Evolutionary conservation across 1,140 invertebrate species (phyloP), one percentile per base, ranked within the genome.

Genomic region (Drosophila teissieri): DNA sequence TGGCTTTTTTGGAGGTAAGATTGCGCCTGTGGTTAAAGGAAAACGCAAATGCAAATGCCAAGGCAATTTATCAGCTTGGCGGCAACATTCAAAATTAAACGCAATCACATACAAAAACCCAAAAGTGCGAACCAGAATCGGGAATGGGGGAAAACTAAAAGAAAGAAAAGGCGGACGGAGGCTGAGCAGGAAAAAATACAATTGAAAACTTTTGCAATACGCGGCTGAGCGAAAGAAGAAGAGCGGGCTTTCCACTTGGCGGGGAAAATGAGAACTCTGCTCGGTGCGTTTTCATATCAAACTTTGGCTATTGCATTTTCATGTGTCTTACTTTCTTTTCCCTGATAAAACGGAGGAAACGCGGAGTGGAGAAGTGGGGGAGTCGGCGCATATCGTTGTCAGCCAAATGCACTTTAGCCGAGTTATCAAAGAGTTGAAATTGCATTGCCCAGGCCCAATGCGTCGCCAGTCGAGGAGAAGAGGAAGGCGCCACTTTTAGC

Each of bases 351-450:
- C 62, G 17, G 17, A 11, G 36, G 39, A 54, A 40, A 11, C 37
- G 22, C 2, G 31, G n/a, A 8, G 40, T 19, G 14, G 45, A 17
- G 22, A 11, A 2, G 48, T 12, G 24, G 12, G 14, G 34, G 34
- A 19, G 39, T 42, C 34, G 53, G 48, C 36, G 36, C 17, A 65
- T 64, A 69, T 70, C 62, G 78, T 64, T 72, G 75, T 80, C 80
- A 83, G 80, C 79, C 79, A 89, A 89, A 83, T 88, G 83, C 83
- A 88, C 84, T 88, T 88, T 88, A 55, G 70, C 61, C 60, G 84
- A 88, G 84, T 84, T 88, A 88, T 89, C 84, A 88, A 88, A 88
- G 84, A 88, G 84, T 88, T 89, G 82, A 88, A 88, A 88, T 88
- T 89, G 84, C 84, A 84, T 88, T 88, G 75, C 83, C 80, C 73